These are phyloP conservation scores for Anthopleura sola DNA, from an alignment of 64 coral and sea anemone species.

Conservation along the genomic window DNA sequence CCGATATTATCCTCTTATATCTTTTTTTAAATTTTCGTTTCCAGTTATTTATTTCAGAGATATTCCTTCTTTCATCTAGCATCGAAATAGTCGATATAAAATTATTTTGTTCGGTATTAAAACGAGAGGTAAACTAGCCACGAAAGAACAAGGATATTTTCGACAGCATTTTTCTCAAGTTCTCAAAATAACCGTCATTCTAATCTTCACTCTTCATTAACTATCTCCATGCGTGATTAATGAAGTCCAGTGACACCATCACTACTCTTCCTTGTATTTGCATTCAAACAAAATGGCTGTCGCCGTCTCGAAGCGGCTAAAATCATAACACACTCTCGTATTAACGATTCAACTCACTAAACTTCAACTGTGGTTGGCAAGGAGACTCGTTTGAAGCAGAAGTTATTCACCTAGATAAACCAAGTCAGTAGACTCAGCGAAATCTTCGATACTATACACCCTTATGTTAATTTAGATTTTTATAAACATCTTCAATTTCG, in stretches of 20 bases:
- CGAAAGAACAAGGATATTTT: not conserved
- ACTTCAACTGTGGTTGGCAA: too few species aligned
- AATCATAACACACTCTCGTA: not conserved
- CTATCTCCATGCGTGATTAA: not conserved
- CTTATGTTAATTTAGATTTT: constrained; percentile 8
- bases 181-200: not conserved
- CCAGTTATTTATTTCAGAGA: too few species aligned
- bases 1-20: too few species aligned
- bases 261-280: not conserved
- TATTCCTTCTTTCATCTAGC: too few species aligned
- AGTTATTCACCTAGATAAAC: not conserved
- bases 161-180: not conserved
- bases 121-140: not conserved
- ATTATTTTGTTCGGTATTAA: not conserved
- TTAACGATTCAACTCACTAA: too few species aligned
- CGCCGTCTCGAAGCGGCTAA: not conserved
- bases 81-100: not conserved
- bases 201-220: not conserved
- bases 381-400: not conserved
- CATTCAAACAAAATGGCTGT: constrained; percentile 23
- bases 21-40: too few species aligned
- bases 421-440: not conserved
- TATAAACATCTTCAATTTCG: not conserved
- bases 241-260: not conserved
- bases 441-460: not conserved